Evolutionary conservation across 2,888 invertebrate genomes (phyloP).

Genomic region (Chrysotoxum bicinctum): DNA sequence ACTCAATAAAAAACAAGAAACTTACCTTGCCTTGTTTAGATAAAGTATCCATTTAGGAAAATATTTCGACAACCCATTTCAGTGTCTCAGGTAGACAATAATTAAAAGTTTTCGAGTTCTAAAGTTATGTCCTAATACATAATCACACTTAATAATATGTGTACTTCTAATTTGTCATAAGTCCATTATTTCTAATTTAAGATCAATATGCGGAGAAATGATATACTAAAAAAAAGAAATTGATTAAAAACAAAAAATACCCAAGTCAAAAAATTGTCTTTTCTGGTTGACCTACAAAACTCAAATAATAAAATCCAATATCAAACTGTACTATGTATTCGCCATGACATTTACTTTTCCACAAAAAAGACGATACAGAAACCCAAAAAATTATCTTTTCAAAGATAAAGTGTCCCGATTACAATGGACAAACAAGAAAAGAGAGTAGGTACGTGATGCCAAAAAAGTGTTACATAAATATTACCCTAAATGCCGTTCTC

Average conservation of each 20-base stretch:
- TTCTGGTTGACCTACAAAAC: constrained; percentile 52
- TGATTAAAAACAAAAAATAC: neutral
- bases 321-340: constrained; percentile 8
- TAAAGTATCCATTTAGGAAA: no score
- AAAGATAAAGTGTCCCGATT: constrained; percentile 45
- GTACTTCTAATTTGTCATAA: no score
- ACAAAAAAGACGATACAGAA: constrained; percentile 5
- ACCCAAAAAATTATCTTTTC: neutral
- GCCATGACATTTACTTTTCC: constrained; percentile 45
- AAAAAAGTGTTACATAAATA: constrained; percentile 58
- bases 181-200: no score
- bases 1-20: no score
- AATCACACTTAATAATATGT: no score
- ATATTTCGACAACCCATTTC: no score
- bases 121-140: no score
- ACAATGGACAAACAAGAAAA: constrained; percentile 23
- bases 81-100: no score
- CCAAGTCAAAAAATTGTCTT: neutral
- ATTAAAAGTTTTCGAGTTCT: no score
- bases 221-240: neutral
- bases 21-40: no score
- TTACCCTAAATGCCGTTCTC: constrained; percentile 48
- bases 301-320: constrained; percentile 16
- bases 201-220: no score
- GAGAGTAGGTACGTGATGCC: constrained; percentile 45